phyloP scores from a whole-genome alignment of 2,797 vertebrate species.

The Enteromius argenteus region DNA sequence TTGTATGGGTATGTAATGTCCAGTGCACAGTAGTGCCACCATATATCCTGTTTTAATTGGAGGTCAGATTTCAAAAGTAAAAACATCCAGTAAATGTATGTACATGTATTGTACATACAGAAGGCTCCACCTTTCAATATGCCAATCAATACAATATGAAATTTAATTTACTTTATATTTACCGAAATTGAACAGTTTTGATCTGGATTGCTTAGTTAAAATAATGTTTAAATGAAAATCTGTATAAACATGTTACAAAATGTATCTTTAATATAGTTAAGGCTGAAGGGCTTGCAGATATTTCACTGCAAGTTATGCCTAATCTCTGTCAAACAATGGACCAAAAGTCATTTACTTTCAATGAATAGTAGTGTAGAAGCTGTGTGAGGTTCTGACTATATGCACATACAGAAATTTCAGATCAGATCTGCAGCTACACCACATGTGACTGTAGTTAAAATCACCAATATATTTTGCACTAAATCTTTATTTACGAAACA shows the following conservation, averaged over 20 bases:
- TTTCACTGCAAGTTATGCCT: background rate
- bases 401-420: too few relatives aligned
- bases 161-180: background rate
- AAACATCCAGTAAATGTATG: background rate
- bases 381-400: background rate
- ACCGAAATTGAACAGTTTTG: background rate
- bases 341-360: too few relatives aligned
- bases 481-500: background rate
- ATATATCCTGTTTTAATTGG: background rate
- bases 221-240: background rate
- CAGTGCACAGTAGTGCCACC: background rate
- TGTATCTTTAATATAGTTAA: background rate
- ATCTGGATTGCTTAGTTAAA: background rate
- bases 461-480: background rate
- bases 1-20: background rate
- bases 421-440: background rate
- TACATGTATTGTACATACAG: background rate
- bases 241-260: background rate
- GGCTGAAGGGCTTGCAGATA: background rate
- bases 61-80: background rate
- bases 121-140: background rate
- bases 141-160: background rate
- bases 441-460: background rate
- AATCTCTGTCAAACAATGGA: background rate
- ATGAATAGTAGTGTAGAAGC: background rate